Conservation (phyloP, 2,113 vertebrate species). For the Silurus glanis region DNA sequence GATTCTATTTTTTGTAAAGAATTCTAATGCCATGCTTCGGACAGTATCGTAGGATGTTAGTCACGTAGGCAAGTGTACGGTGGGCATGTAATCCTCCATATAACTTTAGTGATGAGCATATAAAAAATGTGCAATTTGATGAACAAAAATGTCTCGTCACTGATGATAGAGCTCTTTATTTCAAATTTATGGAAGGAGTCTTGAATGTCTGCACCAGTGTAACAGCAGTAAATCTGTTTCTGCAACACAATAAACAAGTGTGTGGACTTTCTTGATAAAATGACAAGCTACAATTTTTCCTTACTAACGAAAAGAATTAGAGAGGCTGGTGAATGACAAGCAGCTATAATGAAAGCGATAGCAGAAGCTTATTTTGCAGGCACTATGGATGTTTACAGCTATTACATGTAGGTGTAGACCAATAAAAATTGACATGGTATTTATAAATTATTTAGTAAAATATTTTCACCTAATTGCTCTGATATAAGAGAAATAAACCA, state of each 20-base stretch:
- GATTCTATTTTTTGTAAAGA: neutral
- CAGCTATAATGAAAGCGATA: neutral
- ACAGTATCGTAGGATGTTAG: neutral
- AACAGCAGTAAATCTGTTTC: neutral
- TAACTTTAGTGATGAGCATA: neutral
- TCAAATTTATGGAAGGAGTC: neutral
- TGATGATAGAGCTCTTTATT: neutral
- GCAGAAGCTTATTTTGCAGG: neutral
- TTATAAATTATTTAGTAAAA: neutral
- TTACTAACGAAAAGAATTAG: neutral
- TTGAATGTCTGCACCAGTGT: neutral
- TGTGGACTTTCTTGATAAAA: neutral
- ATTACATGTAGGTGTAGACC: neutral
- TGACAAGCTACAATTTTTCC: neutral
- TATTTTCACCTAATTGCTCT: neutral
- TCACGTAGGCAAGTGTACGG: neutral
- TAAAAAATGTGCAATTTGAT: neutral
- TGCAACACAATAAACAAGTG: neutral
- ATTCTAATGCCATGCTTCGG: neutral
- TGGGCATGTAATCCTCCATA: neutral
- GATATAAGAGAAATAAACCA: neutral
- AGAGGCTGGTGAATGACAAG: neutral
- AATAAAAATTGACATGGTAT: neutral
- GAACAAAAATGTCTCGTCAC: neutral
- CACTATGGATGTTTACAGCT: neutral